Percentiles rank a stretch among this genome's conserved stretches.
Conservation (phyloP, 2,797 vertebrate species). For the Morus bassanus region DNA sequence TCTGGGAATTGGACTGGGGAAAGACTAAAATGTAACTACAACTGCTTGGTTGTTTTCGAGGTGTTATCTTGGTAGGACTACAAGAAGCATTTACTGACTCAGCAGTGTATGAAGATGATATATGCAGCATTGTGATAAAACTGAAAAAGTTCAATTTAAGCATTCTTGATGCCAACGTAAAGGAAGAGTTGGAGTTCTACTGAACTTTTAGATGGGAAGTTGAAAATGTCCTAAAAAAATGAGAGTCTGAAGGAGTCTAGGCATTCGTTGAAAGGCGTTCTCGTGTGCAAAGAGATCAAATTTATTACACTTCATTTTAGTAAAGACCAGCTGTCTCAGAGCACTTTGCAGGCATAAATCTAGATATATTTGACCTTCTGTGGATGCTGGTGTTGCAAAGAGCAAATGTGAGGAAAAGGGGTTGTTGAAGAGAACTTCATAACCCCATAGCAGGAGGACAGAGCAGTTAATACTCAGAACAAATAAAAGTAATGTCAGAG, state of each 20-base stretch:
- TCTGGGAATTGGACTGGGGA: not conserved
- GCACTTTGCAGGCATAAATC: not conserved
- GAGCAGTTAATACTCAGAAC: not conserved
- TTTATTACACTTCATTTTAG: not conserved
- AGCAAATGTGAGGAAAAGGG: not conserved
- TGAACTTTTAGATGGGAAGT: not conserved
- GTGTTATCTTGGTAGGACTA: not conserved
- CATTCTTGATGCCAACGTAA: not conserved
- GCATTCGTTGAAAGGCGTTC: not conserved
- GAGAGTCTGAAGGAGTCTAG: not conserved
- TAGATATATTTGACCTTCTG: not conserved
- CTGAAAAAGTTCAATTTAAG: not conserved
- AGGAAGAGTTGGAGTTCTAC: not conserved
- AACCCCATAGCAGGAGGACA: not conserved
- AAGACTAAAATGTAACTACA: not conserved
- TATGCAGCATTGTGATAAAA: not conserved
- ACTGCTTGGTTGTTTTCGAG: not conserved
- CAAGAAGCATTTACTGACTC: not conserved
- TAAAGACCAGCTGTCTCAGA: not conserved
- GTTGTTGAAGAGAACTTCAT: not conserved
- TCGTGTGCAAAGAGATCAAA: not conserved
- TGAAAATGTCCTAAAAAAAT: not conserved
- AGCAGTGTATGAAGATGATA: not conserved
- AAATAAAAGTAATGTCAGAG: not conserved
- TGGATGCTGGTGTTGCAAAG: not conserved